Evolutionary conservation across 2,888 invertebrate species (phyloP).

Genomic region (Callyntrura sp.): DNA sequence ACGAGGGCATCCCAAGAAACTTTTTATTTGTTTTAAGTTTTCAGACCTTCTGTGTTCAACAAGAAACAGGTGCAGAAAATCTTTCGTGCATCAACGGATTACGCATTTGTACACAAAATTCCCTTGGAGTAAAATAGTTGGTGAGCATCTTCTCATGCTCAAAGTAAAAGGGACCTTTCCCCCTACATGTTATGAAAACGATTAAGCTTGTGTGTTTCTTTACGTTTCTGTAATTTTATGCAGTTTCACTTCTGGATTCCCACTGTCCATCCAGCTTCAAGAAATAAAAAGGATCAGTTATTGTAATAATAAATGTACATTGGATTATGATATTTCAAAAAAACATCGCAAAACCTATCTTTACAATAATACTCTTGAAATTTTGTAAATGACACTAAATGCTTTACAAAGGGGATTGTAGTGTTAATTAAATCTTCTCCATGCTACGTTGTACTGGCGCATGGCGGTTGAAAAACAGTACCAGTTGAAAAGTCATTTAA

Average conservation of each 20-base stretch:
- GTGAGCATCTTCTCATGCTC: too few relatives aligned
- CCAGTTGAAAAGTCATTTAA: too few relatives aligned
- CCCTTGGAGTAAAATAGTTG: too few relatives aligned
- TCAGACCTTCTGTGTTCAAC: too few relatives aligned
- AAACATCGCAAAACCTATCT: too few relatives aligned
- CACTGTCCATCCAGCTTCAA: not conserved
- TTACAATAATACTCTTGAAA: too few relatives aligned
- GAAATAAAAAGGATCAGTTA: not conserved
- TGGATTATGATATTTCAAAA: not conserved
- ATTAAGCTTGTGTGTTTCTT: not conserved
- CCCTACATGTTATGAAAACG: not conserved
- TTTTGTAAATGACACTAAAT: not conserved
- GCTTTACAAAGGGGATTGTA: constrained; percentile 39
- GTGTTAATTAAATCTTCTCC: constrained; percentile 55
- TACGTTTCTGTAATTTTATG: not conserved
- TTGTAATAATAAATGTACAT: not conserved
- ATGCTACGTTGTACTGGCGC: not conserved
- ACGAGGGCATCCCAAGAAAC: too few relatives aligned
- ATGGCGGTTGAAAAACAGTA: not conserved
- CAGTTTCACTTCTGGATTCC: not conserved
- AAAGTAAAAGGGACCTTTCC: not conserved
- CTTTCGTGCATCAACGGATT: too few relatives aligned
- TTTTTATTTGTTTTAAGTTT: too few relatives aligned
- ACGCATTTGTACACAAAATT: too few relatives aligned
- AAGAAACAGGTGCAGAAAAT: too few relatives aligned